A percentile compares a stretch with the other conserved stretches of the same genome.
phyloP scores from a whole-genome alignment of 2,113 vertebrate genomes.

The Upupa epops region DNA sequence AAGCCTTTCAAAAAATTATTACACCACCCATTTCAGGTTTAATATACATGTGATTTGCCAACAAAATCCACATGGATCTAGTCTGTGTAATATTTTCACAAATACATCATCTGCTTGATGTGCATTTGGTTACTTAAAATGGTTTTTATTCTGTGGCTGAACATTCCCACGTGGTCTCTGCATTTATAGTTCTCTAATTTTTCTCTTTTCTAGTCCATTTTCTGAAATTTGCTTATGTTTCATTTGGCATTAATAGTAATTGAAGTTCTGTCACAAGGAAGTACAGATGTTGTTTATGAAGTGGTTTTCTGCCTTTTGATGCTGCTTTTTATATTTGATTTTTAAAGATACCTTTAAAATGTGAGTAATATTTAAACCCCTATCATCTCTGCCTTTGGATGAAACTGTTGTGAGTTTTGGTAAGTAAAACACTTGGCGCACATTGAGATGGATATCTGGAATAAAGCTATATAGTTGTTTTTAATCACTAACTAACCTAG shows the following conservation, averaged over 20 bases:
- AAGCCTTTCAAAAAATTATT: background rate
- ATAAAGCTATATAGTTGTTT: background rate
- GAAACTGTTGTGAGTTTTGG: background rate
- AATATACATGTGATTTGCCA: background rate
- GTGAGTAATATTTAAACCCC: background rate
- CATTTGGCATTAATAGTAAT: background rate
- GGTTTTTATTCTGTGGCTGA: background rate
- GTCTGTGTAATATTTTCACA: background rate
- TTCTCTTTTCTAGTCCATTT: background rate
- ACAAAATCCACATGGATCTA: background rate
- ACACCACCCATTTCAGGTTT: background rate
- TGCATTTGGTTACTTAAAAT: background rate
- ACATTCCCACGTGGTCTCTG: background rate
- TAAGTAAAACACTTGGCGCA: background rate
- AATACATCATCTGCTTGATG: background rate
- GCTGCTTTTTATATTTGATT: background rate
- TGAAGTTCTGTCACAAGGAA: background rate
- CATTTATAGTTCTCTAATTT: background rate
- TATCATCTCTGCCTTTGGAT: background rate
- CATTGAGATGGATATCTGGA: background rate
- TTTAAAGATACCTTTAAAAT: background rate
- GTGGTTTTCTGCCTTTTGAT: background rate
- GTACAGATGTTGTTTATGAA: background rate
- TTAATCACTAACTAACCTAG: background rate
- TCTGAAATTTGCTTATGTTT: background rate